Evolutionary conservation across 1,140 invertebrate genomes (phyloP), one percentile per base, ranked within the genome.

Genomic region (Hypsibius dujardini): DNA sequence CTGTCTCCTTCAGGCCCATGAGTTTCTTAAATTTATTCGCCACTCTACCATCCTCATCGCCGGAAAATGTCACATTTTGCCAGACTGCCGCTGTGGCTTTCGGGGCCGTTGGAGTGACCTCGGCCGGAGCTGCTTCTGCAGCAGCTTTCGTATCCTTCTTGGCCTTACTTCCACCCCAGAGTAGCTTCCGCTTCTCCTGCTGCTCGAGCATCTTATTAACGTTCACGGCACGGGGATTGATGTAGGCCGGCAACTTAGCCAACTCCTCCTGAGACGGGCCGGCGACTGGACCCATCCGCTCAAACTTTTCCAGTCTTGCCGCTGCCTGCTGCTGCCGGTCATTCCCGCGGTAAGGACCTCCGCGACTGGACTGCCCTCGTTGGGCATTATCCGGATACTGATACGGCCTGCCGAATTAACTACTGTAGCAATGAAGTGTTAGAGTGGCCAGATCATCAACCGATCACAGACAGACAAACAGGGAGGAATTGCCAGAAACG

Each of bases 1-100:
- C 74, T 46, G 82, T 84, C 42, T 84, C 84, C 79, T 89, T 92
- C 67, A 95, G 94, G 59, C 93, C 93, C 92, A 96, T 95, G 7
- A 96, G 81, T 74, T 92, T 84, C 79, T 92, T 89, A 79, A 95
- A 96, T 81, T 96, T 96, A n/a, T 87, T 90, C 0, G 89, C 87
- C 72, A 92, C 87, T 81, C 90, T 87, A 59, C 90, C 90, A 80
- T 94, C 92, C 47, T 87, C 84, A 80, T 94, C 91, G 76, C 90
- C 86, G 0, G 88, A 86, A 79, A 95, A 92, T 46, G 86, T 87
- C 70, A 76, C 76, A 15, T 75, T 75, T 72, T 76, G 75, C 79
- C 75, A 79, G 3, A 67, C 45, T 56, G n/a, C 50, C 7, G 50
- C 50, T 56, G 7, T 56, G 28, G 28, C 28, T 28, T 28, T 28